Evolutionary conservation across 2,888 invertebrate species (phyloP).

Genomic region (Ecliptopera silaceata): DNA sequence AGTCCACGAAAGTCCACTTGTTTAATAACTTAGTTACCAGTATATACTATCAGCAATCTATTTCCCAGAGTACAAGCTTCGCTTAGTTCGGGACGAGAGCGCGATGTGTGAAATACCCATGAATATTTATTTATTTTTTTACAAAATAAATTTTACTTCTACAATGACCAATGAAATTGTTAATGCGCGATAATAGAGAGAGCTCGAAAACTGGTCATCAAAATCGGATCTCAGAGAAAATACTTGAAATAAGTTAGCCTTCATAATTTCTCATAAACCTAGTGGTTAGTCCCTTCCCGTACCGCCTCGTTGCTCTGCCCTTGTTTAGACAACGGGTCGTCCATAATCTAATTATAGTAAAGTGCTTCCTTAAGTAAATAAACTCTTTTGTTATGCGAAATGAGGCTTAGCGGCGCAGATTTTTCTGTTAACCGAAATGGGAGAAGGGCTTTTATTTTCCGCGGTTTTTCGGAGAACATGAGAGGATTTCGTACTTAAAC

Average conservation of each 20-base stretch:
- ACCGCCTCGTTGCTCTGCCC: slow-evolving; percentile 43
- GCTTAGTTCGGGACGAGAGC: no score
- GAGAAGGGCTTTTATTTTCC: slow-evolving; percentile 21
- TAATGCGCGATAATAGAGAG: no score
- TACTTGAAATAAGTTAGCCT: neutral
- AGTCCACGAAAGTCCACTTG: no score
- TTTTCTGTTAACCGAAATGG: slow-evolving; percentile 41
- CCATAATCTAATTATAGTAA: slow-evolving; percentile 63
- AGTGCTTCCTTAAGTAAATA: slow-evolving; percentile 67
- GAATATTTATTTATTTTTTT: no score
- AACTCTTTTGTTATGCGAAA: slow-evolving; percentile 60
- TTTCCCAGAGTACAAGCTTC: no score
- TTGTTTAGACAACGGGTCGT: slow-evolving; percentile 42
- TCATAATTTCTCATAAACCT: slow-evolving; percentile 18
- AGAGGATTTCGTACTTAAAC: slow-evolving; percentile 20
- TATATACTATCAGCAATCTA: no score
- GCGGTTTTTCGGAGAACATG: slow-evolving; percentile 15
- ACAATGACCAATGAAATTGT: no score
- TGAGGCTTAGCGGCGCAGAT: slow-evolving; percentile 48
- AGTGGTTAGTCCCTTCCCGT: slow-evolving; percentile 32
- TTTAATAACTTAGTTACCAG: no score
- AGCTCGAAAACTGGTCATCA: no score
- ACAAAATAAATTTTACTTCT: no score
- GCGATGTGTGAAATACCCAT: no score
- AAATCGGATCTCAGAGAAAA: no score